Conservation (phyloP, 1,140 invertebrate species). For the Panulirus ornatus region DNA sequence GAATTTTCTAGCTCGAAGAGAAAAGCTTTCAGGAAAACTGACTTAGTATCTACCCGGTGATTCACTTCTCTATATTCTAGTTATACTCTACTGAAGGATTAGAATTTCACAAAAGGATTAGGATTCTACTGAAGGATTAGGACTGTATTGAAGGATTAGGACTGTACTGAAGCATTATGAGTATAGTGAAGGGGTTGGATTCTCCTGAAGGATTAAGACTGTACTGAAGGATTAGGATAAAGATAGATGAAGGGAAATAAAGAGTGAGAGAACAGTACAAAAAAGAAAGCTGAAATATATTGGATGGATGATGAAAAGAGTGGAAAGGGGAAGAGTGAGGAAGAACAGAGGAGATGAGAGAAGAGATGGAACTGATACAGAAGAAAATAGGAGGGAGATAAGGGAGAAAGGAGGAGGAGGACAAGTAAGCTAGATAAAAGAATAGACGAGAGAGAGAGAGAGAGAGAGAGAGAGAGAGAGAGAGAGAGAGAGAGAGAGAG, state of each 20-base stretch:
- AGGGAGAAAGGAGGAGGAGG: background rate
- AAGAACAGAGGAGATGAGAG: background rate
- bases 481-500: background rate
- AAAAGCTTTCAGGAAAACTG: constrained; percentile 27
- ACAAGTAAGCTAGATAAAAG: background rate
- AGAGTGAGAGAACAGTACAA: background rate
- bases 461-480: background rate
- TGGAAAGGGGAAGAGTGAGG: background rate
- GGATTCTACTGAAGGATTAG: background rate
- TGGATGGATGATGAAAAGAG: background rate
- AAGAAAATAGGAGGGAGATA: background rate
- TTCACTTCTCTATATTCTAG: too few species aligned
- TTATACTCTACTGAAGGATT: too few species aligned
- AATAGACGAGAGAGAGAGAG: background rate
- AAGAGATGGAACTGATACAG: background rate
- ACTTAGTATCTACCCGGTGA: background rate
- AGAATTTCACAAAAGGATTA: too few species aligned
- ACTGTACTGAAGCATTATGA: too few species aligned
- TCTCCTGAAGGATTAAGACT: background rate
- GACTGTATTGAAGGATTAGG: too few species aligned
- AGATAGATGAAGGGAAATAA: background rate
- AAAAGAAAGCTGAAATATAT: background rate
- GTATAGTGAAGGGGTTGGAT: background rate
- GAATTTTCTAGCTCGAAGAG: background rate
- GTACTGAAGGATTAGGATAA: background rate